These are phyloP conservation scores for Danaus melanippus DNA, from an alignment of 1,140 invertebrate species.

Conservation along the genomic window DNA sequence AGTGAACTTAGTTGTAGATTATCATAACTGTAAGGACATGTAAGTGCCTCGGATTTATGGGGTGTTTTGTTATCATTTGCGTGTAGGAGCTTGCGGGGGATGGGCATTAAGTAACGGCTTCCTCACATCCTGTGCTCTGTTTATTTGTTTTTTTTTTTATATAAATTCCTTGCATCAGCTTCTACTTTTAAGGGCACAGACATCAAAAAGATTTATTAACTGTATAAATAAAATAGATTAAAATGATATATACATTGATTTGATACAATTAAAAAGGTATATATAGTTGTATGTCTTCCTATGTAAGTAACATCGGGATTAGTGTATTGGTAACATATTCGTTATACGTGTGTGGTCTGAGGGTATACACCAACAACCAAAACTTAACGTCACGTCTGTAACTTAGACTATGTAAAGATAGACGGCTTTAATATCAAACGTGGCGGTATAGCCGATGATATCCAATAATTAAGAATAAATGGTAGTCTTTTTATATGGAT, in stretches of 20 bases:
- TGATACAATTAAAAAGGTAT: slow-evolving; percentile 7
- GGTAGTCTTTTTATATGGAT: slow-evolving; percentile 56
- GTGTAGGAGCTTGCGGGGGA: not conserved
- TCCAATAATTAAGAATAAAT: slow-evolving; percentile 42
- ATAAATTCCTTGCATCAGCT: too few species aligned
- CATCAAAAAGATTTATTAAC: too few species aligned
- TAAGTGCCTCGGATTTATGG: slow-evolving; percentile 67
- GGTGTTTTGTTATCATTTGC: slow-evolving; percentile 38
- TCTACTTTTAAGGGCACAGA: too few species aligned
- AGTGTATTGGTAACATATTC: slow-evolving; percentile 47
- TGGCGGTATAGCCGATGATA: slow-evolving; percentile 42
- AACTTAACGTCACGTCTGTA: slow-evolving; percentile 56
- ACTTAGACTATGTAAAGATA: slow-evolving; percentile 53
- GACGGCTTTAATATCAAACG: slow-evolving; percentile 44
- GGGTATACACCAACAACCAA: slow-evolving; percentile 36
- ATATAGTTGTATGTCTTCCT: slow-evolving; percentile 63
- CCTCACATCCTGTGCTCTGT: not conserved
- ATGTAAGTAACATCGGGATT: slow-evolving; percentile 59
- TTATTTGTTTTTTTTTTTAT: not conserved
- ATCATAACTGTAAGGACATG: slow-evolving; percentile 67
- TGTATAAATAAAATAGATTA: too few species aligned
- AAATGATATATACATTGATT: not conserved
- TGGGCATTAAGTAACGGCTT: not conserved
- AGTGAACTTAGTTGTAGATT: slow-evolving; percentile 61
- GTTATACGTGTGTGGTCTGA: slow-evolving; percentile 48